Percentiles rank a stretch among this genome's conserved stretches.
Conservation (phyloP, 2,888 invertebrate species). For the Cremastinae sp. region DNA sequence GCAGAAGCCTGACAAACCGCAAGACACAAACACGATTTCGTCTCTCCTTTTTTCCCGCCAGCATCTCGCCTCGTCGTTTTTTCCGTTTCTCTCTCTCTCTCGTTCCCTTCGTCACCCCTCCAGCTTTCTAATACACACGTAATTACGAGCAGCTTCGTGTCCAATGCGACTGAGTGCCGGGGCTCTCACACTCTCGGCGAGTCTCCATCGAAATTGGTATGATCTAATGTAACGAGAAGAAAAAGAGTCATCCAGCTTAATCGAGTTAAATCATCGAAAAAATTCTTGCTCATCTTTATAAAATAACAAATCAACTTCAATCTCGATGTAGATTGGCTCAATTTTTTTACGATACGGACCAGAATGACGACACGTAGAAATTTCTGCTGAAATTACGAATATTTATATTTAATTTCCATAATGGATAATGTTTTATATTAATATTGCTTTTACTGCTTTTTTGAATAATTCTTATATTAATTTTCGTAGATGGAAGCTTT, state of each 20-base stretch:
- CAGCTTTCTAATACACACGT: slow-evolving; percentile 61
- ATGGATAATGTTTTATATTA: too few relatives aligned
- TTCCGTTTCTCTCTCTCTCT: slow-evolving; percentile 38
- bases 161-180: slow-evolving; percentile 52
- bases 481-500: too few relatives aligned
- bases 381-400: too few relatives aligned
- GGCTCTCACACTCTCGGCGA: slow-evolving; percentile 53
- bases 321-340: too few relatives aligned
- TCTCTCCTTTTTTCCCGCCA: slow-evolving; percentile 44
- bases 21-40: slow-evolving; percentile 43
- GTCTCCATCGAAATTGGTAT: background rate
- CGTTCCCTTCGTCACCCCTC: slow-evolving; percentile 33
- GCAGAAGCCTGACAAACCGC: slow-evolving; percentile 53
- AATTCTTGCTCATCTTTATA: slow-evolving; percentile 2
- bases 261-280: background rate
- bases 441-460: too few relatives aligned
- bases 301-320: background rate
- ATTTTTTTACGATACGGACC: too few relatives aligned
- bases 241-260: slow-evolving; percentile 9
- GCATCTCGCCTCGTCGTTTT: slow-evolving; percentile 21
- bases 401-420: too few relatives aligned
- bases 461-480: too few relatives aligned
- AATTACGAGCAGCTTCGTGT: slow-evolving; percentile 63
- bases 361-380: too few relatives aligned
- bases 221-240: slow-evolving; percentile 1